phyloP scores from a whole-genome alignment of 2,888 invertebrate species.

The Argyra leucocephala region DNA sequence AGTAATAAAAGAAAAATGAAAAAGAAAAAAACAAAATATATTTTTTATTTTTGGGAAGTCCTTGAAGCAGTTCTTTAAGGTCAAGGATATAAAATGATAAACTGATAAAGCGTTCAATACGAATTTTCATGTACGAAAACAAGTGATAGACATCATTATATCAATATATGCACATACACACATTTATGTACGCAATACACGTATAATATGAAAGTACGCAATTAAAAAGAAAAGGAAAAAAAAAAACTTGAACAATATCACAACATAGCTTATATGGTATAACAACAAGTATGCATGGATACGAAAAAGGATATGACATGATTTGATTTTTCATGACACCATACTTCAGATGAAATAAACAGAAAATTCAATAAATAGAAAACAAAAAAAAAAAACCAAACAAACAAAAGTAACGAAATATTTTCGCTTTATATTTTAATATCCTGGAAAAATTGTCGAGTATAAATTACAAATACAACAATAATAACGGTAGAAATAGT shows the following conservation, averaged over 20 bases:
- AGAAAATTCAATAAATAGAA: neutral
- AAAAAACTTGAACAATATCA: neutral
- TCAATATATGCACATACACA: neutral
- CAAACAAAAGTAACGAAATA: too few species aligned
- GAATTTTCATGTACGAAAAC: too few species aligned
- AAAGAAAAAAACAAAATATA: conserved; percentile 5
- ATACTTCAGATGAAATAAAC: neutral
- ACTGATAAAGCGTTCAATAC: neutral
- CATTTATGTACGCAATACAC: too few species aligned
- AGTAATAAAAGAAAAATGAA: neutral
- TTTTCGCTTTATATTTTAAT: neutral
- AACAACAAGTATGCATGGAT: too few species aligned
- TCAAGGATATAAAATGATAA: conserved; percentile 25
- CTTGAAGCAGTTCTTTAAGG: conserved; percentile 27
- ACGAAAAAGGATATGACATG: neutral
- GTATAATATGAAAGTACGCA: neutral
- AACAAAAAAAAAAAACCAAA: neutral
- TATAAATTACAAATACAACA: neutral
- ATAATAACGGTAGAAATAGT: too few species aligned
- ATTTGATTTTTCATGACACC: conserved; percentile 1
- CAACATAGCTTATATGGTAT: neutral
- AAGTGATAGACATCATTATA: neutral
- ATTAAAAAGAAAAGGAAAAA: neutral
- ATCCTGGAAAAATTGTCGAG: neutral
- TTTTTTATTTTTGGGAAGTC: conserved; percentile 23